Evolutionary conservation across 2,113 vertebrate species (phyloP).

Genomic region (Phasianus colchicus): DNA sequence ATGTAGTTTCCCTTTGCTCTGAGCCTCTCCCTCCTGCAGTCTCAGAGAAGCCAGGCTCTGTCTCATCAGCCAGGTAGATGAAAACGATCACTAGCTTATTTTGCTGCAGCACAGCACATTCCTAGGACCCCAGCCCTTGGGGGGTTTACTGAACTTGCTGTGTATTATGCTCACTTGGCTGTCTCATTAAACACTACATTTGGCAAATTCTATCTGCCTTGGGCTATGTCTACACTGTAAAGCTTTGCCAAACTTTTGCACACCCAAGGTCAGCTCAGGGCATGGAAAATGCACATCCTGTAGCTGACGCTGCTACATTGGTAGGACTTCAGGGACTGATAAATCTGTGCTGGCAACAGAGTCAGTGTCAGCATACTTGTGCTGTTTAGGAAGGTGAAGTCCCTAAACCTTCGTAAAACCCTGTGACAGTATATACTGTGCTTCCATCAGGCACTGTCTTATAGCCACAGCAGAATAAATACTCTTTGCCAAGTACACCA

Average conservation of each 20-base stretch:
- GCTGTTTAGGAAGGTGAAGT: neutral
- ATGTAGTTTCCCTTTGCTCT: neutral
- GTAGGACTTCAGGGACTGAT: neutral
- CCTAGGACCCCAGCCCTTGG: conserved; percentile 32
- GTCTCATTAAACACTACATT: conserved; percentile 52
- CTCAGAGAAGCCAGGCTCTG: neutral
- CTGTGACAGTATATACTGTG: neutral
- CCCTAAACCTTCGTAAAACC: neutral
- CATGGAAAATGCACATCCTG: conserved; percentile 37
- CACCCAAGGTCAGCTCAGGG: conserved; percentile 52
- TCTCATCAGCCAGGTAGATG: neutral
- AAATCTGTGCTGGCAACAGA: neutral
- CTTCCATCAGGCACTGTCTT: neutral
- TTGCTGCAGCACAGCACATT: conserved; percentile 56
- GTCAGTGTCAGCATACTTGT: neutral
- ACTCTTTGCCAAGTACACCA: neutral
- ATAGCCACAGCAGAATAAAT: neutral
- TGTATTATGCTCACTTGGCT: conserved; percentile 40
- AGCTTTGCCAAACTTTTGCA: conserved; percentile 26
- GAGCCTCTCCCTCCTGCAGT: neutral
- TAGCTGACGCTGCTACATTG: neutral
- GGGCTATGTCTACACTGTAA: conserved; percentile 29
- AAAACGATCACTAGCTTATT: neutral
- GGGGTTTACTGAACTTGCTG: conserved; percentile 9
- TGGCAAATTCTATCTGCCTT: conserved; percentile 44